Base-by-base conservation (phyloP, 2,888 invertebrate genomes). In the Drosophila lutescens region DNA sequence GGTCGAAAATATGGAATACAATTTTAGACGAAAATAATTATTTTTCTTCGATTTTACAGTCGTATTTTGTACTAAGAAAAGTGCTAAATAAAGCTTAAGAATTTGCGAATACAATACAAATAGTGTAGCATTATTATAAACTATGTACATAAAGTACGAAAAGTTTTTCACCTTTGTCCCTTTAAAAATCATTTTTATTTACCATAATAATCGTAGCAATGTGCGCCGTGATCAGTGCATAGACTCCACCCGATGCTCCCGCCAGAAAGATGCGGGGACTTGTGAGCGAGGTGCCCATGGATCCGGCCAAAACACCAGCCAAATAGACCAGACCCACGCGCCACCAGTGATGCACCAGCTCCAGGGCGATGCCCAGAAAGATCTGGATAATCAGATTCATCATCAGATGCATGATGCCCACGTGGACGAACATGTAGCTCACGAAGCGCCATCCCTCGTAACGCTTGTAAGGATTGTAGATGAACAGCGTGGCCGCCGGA, bases 321-420 rank as follows among this genome's bases (percentile, higher is more conserved):
- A 96, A 90, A 91, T 98, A 98, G 34, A 98, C 96, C 12, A 96
- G 92, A 0, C 96, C 93, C 7, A 99, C 96, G 53, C 99, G 94
- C 98, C 98, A 98, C 96, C 97, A 98, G 78, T 96, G 95, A 92
- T 99, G 99, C 0, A 99, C 98, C 95, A 99, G 96, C 93, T 99
- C 99, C 71, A 99, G 92, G 0, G 99, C 98, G 10, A 98, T 95
- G 0, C 99, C 99, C 63, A 99, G 94, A 91, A 98, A 94, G 67
- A 99, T 93, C 92, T 99, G 99, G 70, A 98, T 97, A 58, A 98
- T 92, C 26, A 98, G 93, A 92, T 99, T 99, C 88, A 98, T 97
- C 73, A 97, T 93, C 40, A 99, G 93, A 91, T 99, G 99, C 89
- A 96, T 94, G 51, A 95, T 94, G 55, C 98, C 98, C 72, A 97